phyloP scores from a whole-genome alignment of 1,140 invertebrate species.

The Dendroctonus ponderosae region DNA sequence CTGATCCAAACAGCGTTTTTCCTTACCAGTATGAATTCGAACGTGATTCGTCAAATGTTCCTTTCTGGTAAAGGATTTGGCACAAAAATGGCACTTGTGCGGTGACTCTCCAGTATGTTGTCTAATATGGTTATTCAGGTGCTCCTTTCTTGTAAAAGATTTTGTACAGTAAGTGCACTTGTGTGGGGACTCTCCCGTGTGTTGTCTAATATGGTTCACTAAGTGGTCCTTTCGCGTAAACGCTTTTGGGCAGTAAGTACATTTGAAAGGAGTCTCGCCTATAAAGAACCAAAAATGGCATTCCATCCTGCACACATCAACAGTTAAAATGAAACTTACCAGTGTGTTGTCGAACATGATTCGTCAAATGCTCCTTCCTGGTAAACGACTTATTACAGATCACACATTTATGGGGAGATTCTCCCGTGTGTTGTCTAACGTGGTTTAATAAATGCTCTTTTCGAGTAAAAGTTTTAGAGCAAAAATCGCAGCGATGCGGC shows the following conservation, averaged over 20 bases:
- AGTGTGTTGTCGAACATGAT: conserved; percentile 84
- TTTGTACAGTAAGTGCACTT: conserved; percentile 74
- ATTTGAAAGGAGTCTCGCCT: conserved; percentile 61
- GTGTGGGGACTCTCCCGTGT: conserved; percentile 77
- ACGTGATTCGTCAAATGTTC: conserved; percentile 78
- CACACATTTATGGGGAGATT: conserved; percentile 77
- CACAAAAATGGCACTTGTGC: conserved; percentile 78
- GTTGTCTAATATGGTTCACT: conserved; percentile 68
- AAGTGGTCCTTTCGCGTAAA: conserved; percentile 81
- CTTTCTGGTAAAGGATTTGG: conserved; percentile 81
- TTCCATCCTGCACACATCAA: background rate
- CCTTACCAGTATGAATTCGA: conserved; percentile 69
- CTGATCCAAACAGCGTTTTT: conserved; percentile 37
- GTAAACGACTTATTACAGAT: conserved; percentile 83
- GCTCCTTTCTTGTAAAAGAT: conserved; percentile 86
- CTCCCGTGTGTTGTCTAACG: conserved; percentile 77
- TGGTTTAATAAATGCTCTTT: conserved; percentile 82
- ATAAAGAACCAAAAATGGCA: background rate
- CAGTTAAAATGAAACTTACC: conserved; percentile 57
- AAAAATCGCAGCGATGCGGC: conserved; percentile 81
- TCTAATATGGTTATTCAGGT: conserved; percentile 84
- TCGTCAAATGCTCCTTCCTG: conserved; percentile 77
- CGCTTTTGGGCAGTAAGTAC: conserved; percentile 81
- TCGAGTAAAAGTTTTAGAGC: conserved; percentile 78
- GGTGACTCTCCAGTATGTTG: conserved; percentile 75